phyloP scores from a whole-genome alignment of 2,888 invertebrate genomes.

The Incurvaria masculella region DNA sequence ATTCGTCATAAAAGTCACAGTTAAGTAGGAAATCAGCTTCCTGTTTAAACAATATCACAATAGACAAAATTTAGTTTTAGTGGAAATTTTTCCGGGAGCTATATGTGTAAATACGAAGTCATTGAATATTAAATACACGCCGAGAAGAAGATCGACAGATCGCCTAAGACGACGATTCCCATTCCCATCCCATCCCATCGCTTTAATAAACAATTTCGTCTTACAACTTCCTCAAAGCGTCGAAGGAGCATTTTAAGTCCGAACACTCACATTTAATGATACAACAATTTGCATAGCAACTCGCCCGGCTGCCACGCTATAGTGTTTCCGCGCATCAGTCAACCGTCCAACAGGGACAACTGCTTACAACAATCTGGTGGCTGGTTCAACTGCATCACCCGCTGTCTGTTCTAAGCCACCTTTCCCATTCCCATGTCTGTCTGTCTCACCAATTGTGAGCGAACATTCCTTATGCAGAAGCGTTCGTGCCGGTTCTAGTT shows the following conservation, averaged over 20 bases:
- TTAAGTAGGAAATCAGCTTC: too few relatives aligned
- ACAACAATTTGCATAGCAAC: slow-evolving; percentile 49
- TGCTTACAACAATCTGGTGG: neutral
- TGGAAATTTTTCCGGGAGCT: too few relatives aligned
- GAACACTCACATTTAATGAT: slow-evolving; percentile 40
- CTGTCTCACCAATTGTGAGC: neutral
- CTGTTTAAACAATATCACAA: too few relatives aligned
- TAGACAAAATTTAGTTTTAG: too few relatives aligned
- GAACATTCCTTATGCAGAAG: neutral
- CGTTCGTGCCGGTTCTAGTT: too few relatives aligned
- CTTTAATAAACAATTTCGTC: too few relatives aligned
- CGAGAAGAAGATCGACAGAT: too few relatives aligned
- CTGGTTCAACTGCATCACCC: neutral
- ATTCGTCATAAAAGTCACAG: too few relatives aligned
- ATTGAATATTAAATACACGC: too few relatives aligned
- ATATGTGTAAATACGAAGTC: too few relatives aligned
- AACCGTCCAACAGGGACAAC: neutral
- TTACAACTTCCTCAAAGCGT: neutral
- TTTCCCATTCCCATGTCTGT: neutral
- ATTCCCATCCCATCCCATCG: too few relatives aligned
- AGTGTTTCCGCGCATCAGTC: neutral
- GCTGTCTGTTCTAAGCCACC: neutral
- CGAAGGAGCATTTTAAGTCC: neutral
- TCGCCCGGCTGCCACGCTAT: slow-evolving; percentile 29
- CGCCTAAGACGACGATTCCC: too few relatives aligned